Percentiles rank a stretch among this genome's conserved stretches.
phyloP scores from a whole-genome alignment of 2,113 vertebrate genomes.

The Trachemys scripta region DNA sequence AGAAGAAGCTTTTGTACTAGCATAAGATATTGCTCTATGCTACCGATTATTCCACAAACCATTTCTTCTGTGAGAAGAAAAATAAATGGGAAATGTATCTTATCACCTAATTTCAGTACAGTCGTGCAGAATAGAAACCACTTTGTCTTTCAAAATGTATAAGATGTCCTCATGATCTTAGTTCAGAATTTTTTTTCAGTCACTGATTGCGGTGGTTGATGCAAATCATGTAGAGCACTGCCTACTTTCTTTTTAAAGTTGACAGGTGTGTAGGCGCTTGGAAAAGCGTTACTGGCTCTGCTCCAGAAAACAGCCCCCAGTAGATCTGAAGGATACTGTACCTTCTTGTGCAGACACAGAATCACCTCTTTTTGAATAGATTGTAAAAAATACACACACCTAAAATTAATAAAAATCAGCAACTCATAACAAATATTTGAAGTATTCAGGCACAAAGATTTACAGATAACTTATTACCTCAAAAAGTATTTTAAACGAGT shows the following conservation, averaged over 20 bases:
- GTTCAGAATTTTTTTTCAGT: conserved; percentile 1
- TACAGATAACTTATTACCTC: background rate
- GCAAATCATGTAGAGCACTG: conserved; percentile 64
- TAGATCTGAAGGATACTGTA: conserved; percentile 44
- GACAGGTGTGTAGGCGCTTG: conserved; percentile 73
- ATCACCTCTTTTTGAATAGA: background rate
- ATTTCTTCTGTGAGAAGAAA: background rate
- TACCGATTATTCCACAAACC: background rate
- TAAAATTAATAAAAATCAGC: background rate
- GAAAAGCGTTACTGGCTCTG: conserved; percentile 68
- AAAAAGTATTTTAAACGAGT: background rate
- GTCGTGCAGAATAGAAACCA: conserved; percentile 23
- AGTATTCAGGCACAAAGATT: background rate
- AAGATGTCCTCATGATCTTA: conserved; percentile 35
- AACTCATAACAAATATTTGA: background rate
- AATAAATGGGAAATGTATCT: background rate
- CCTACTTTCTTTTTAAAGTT: conserved; percentile 62
- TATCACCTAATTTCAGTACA: conserved; percentile 8
- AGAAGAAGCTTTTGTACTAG: background rate
- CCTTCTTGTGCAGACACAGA: conserved; percentile 55
- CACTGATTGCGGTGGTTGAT: conserved; percentile 52
- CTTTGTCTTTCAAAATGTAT: conserved; percentile 26
- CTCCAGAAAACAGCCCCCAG: conserved; percentile 66
- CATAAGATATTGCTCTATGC: background rate
- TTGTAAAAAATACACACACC: background rate